phyloP scores from a whole-genome alignment of 2,797 vertebrate genomes.

The Sebastes itinus region DNA sequence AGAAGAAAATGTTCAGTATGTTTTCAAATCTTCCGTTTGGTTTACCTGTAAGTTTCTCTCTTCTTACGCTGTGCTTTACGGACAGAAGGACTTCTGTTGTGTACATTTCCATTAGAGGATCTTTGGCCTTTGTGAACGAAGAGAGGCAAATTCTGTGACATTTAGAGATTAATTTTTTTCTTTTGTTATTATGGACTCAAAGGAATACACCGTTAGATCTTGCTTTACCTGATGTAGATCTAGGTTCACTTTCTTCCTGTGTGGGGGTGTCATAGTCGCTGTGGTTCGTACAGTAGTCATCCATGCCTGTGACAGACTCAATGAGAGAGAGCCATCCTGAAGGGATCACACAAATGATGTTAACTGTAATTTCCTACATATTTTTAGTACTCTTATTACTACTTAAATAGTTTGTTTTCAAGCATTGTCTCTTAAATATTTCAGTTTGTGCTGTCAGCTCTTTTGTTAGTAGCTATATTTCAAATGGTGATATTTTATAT shows the following conservation, averaged over 20 bases:
- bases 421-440: neutral
- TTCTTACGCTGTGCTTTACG: slow-evolving; percentile 22
- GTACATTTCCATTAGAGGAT: neutral
- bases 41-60: slow-evolving; percentile 65
- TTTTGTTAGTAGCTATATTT: neutral
- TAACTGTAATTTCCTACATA: neutral
- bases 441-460: neutral
- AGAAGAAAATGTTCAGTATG: neutral
- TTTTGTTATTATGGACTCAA: neutral
- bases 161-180: neutral
- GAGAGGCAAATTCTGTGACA: neutral
- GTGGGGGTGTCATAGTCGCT: slow-evolving; percentile 52
- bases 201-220: neutral
- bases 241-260: slow-evolving; percentile 38
- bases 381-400: neutral
- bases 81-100: slow-evolving; percentile 15
- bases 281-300: slow-evolving; percentile 37
- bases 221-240: slow-evolving; percentile 30
- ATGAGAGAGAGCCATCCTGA: slow-evolving; percentile 54
- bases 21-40: neutral
- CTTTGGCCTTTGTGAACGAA: slow-evolving; percentile 46
- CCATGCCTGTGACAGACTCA: slow-evolving; percentile 36
- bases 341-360: neutral
- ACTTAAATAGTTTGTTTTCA: neutral
- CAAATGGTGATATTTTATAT: neutral